A percentile compares a stretch with the other conserved stretches of the same genome.
Evolutionary conservation across 2,797 vertebrate species (phyloP).

Genomic region (Anabacerthia variegaticeps): DNA sequence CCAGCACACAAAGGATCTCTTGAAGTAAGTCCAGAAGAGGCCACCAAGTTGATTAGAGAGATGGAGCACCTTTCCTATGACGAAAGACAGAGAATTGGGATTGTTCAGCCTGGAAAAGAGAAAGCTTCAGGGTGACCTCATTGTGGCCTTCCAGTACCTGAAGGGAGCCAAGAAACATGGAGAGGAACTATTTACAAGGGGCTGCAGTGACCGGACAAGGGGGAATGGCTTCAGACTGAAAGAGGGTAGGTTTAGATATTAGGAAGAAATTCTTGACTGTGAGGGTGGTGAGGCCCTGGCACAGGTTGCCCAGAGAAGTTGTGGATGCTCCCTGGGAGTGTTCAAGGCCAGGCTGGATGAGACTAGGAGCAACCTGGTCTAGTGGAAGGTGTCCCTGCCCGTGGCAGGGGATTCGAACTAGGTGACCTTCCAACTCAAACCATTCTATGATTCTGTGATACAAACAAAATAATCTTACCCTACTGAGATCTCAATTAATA

Average conservation of each 20-base stretch:
- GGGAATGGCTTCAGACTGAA: neutral
- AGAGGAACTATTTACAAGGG: neutral
- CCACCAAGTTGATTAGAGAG: neutral
- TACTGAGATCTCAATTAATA: neutral
- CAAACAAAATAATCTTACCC: neutral
- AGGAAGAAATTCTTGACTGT: neutral
- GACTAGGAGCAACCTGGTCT: neutral
- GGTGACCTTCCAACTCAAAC: neutral
- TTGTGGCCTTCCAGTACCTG: fast-evolving
- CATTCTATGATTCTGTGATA: neutral
- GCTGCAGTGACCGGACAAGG: neutral
- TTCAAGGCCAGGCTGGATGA: neutral
- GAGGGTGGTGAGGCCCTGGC: neutral
- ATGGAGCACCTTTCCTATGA: neutral
- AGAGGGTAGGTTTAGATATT: neutral
- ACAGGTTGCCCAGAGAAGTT: neutral
- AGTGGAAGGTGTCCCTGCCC: neutral
- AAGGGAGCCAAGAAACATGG: neutral
- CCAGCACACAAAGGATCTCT: neutral
- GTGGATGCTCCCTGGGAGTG: neutral
- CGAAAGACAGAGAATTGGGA: neutral
- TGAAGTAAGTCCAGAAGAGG: neutral
- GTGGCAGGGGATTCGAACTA: fast-evolving
- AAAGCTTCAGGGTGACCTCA: fast-evolving
- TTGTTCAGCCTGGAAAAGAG: neutral